phyloP scores from a whole-genome alignment of 2,888 invertebrate genomes.

The Drosophila mayaguana region DNA sequence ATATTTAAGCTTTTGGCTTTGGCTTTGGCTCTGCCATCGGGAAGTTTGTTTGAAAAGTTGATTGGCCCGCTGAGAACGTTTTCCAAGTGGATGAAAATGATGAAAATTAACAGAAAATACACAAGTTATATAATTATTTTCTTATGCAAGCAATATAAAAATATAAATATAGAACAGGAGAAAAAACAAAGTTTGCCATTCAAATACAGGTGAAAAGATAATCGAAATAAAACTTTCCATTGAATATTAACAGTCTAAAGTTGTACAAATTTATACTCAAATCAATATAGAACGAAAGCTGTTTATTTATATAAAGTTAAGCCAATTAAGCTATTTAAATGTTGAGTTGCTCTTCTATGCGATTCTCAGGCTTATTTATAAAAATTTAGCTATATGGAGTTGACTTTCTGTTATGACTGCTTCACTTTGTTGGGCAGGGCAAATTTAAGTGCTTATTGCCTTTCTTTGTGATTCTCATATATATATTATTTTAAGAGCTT shows the following conservation, averaged over 20 bases:
- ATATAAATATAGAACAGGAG: neutral
- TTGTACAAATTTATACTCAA: neutral
- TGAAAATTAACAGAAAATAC: slow-evolving; percentile 28
- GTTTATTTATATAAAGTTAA: neutral
- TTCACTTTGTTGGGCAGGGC: no score
- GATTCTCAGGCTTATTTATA: neutral
- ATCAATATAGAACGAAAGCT: no score
- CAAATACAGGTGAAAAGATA: neutral
- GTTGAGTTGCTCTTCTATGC: neutral
- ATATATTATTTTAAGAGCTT: neutral
- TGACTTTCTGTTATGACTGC: no score
- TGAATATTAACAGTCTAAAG: neutral
- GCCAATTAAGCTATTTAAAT: neutral
- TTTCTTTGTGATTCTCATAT: no score
- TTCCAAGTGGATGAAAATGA: slow-evolving; percentile 12
- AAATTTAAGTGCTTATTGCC: no score
- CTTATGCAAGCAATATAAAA: slow-evolving; percentile 2
- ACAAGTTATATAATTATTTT: slow-evolving; percentile 30
- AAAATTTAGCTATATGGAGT: no score
- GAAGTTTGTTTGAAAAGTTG: slow-evolving; percentile 55
- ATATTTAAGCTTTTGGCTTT: slow-evolving; percentile 43
- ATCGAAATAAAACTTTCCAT: neutral
- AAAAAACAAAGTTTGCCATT: neutral
- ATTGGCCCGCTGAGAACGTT: slow-evolving; percentile 34
- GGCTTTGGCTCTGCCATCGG: slow-evolving; percentile 12